phyloP scores from a whole-genome alignment of 2,797 vertebrate species.

The Tarsius wallacei region DNA sequence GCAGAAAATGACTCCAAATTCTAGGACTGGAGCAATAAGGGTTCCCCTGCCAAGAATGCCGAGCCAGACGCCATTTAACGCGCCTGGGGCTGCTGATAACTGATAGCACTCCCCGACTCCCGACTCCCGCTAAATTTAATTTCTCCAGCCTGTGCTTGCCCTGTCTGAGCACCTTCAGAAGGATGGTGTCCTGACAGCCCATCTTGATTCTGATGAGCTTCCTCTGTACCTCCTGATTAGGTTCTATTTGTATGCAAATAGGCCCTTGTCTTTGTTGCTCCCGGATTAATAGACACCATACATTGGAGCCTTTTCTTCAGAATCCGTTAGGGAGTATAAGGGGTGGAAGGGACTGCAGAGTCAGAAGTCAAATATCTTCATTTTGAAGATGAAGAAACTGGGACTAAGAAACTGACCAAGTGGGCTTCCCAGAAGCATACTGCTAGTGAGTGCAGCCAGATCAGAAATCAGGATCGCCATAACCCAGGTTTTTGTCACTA shows the following conservation, averaged over 20 bases:
- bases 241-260: constrained; percentile 76
- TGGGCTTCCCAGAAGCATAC: not conserved
- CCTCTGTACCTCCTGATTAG: not conserved
- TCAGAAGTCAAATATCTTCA: constrained; percentile 7
- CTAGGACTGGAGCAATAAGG: constrained; percentile 43
- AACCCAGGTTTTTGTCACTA: not conserved
- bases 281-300: not conserved
- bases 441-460: too few species aligned
- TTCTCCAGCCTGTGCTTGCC: not conserved
- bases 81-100: rapidly evolving
- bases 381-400: constrained; percentile 9
- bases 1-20: constrained; percentile 46
- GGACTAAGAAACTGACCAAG: not conserved
- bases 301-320: constrained; percentile 24
- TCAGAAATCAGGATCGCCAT: not conserved
- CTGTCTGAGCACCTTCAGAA: not conserved
- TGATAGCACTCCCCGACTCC: not conserved
- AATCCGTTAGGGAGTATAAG: not conserved
- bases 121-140: not conserved
- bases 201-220: not conserved
- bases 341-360: not conserved
- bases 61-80: not conserved
- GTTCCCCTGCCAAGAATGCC: not conserved
- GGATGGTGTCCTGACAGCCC: not conserved
- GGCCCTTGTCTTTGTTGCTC: constrained; percentile 27